Percentiles rank a stretch among this genome's conserved stretches.
Evolutionary conservation across 1,140 invertebrate genomes (phyloP).

Genomic region (Lerema accius): DNA sequence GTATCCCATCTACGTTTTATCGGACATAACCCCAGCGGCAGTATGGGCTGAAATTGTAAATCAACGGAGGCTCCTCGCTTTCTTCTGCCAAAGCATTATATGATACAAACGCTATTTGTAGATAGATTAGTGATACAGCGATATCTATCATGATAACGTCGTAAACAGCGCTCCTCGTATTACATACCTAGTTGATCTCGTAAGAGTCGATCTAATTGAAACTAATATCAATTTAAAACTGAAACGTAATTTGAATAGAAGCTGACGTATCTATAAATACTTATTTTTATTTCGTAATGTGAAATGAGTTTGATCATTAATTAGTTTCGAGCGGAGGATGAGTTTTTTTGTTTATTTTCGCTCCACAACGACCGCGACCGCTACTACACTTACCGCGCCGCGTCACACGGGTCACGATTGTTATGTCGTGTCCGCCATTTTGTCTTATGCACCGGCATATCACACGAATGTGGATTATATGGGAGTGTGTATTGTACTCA

Average conservation of each 20-base stretch:
- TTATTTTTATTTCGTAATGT: not conserved
- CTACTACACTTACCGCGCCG: constrained; percentile 23
- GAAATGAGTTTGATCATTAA: constrained; percentile 13
- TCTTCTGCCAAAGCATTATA: constrained; percentile 27
- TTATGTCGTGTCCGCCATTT: constrained; percentile 34
- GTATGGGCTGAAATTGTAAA: not conserved
- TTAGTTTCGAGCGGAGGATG: constrained; percentile 15
- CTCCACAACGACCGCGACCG: not conserved
- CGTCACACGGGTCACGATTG: constrained; percentile 35
- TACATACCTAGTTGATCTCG: too few relatives aligned
- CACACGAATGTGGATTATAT: constrained; percentile 24
- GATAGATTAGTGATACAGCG: not conserved
- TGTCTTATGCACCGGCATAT: constrained; percentile 31
- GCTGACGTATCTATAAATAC: too few relatives aligned
- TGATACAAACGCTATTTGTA: constrained; percentile 16
- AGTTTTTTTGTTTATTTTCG: constrained; percentile 30
- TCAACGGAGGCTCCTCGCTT: constrained; percentile 14
- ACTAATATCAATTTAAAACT: not conserved
- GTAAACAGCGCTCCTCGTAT: too few relatives aligned
- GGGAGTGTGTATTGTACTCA: constrained; percentile 16
- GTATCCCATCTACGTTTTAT: not conserved
- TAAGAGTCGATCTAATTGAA: not conserved
- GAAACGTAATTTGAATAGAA: too few relatives aligned
- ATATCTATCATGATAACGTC: not conserved
- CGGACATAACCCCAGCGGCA: not conserved